Conservation (phyloP, 2,888 invertebrate genomes). For the Euclidia mi region DNA sequence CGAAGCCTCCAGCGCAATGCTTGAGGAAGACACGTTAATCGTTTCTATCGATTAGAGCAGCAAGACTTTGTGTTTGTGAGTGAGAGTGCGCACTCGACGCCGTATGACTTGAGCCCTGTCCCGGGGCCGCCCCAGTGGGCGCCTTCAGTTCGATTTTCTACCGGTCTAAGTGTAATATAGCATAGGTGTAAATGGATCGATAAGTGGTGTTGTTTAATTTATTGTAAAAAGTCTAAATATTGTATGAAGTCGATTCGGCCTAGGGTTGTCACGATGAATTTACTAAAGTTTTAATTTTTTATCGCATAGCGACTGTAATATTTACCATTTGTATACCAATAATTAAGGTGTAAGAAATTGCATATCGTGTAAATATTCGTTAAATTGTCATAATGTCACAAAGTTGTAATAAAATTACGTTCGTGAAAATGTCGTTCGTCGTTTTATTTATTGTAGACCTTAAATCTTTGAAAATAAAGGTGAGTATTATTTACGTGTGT, state of each 20-base stretch:
- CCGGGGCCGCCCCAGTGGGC: conserved; percentile 43
- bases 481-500: background rate
- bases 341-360: conserved; percentile 78
- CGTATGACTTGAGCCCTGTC: conserved; percentile 75
- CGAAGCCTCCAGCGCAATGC: conserved; percentile 67
- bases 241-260: conserved; percentile 68
- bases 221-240: conserved; percentile 58
- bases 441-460: conserved; percentile 18
- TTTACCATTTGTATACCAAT: conserved; percentile 79
- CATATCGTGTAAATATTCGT: conserved; percentile 88
- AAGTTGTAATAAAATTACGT: conserved; percentile 83
- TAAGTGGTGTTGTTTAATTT: conserved; percentile 50
- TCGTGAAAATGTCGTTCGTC: conserved; percentile 59
- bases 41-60: conserved; percentile 77
- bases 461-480: background rate
- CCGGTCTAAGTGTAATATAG: conserved; percentile 38
- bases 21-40: conserved; percentile 80
- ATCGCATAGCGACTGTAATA: conserved; percentile 80
- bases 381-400: conserved; percentile 79
- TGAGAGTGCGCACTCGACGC: conserved; percentile 39
- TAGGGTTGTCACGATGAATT: conserved; percentile 86
- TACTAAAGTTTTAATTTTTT: conserved; percentile 83
- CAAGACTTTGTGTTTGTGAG: conserved; percentile 31
- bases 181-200: conserved; percentile 43
- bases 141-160: conserved; percentile 33